phyloP scores from a whole-genome alignment of 2,888 invertebrate species.

The Nebria salina region DNA sequence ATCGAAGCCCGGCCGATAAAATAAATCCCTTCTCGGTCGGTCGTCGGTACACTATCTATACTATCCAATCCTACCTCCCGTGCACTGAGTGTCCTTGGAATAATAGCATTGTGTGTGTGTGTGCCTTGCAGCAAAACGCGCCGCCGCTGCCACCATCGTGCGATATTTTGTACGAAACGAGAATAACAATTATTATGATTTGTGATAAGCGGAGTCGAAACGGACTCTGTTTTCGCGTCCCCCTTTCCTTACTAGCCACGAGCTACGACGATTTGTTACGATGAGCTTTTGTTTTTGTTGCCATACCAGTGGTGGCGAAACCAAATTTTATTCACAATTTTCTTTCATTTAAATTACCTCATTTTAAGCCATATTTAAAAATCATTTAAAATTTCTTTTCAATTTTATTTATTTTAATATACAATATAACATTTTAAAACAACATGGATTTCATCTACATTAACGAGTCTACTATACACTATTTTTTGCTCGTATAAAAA shows the following conservation, averaged over 20 bases:
- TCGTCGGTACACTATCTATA: slow-evolving; percentile 13
- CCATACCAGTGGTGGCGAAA: neutral
- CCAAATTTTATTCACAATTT: neutral
- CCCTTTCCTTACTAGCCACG: neutral
- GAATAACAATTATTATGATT: slow-evolving; percentile 44
- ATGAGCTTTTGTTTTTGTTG: slow-evolving; percentile 8
- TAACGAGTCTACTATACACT: neutral
- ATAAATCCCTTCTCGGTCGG: slow-evolving; percentile 14
- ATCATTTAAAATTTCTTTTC: too few species aligned
- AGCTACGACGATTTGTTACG: slow-evolving; percentile 17
- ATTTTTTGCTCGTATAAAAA: neutral
- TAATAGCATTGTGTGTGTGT: neutral
- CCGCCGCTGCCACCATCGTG: neutral
- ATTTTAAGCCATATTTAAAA: too few species aligned
- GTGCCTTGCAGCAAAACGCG: neutral
- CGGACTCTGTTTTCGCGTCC: neutral
- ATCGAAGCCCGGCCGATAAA: slow-evolving; percentile 18
- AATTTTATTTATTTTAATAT: too few species aligned
- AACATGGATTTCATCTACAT: neutral
- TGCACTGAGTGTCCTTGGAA: neutral
- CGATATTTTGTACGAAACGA: slow-evolving; percentile 37
- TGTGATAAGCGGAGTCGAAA: slow-evolving; percentile 14
- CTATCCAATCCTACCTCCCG: neutral
- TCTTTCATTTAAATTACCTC: neutral
- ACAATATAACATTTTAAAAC: neutral